Conservation (phyloP, 2,113 vertebrate genomes). For the Craseonycteris thonglongyai region DNA sequence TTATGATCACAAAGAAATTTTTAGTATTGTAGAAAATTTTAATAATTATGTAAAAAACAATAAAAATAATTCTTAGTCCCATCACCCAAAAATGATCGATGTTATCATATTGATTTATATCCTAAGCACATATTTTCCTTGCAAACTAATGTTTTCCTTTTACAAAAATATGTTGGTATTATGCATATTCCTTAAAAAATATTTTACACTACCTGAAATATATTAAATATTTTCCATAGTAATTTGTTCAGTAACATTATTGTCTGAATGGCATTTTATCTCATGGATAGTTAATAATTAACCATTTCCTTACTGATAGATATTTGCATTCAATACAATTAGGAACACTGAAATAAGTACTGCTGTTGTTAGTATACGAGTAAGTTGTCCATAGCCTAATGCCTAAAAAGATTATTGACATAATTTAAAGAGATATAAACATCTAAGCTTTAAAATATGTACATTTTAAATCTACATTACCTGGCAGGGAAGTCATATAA, state of each 20-base stretch:
- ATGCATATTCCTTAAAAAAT: background rate
- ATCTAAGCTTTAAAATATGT: background rate
- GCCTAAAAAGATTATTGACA: background rate
- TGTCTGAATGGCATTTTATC: background rate
- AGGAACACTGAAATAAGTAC: background rate
- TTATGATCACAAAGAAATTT: background rate
- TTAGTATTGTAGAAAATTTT: background rate
- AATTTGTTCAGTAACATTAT: background rate
- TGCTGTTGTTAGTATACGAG: background rate
- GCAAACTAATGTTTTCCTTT: background rate
- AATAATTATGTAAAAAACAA: background rate
- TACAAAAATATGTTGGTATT: background rate
- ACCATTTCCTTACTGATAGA: background rate
- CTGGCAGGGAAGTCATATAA: background rate
- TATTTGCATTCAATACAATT: background rate
- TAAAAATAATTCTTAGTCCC: background rate
- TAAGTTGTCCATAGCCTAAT: background rate
- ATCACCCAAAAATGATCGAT: background rate
- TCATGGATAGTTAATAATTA: background rate
- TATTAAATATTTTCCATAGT: background rate
- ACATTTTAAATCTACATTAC: background rate
- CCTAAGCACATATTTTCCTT: background rate
- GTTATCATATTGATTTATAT: background rate
- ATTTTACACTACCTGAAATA: background rate
- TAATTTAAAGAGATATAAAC: background rate